Evolutionary conservation across 2,797 vertebrate genomes (phyloP), one percentile per base, ranked within the genome.

Genomic region (Chelidonichthys spinosus): DNA sequence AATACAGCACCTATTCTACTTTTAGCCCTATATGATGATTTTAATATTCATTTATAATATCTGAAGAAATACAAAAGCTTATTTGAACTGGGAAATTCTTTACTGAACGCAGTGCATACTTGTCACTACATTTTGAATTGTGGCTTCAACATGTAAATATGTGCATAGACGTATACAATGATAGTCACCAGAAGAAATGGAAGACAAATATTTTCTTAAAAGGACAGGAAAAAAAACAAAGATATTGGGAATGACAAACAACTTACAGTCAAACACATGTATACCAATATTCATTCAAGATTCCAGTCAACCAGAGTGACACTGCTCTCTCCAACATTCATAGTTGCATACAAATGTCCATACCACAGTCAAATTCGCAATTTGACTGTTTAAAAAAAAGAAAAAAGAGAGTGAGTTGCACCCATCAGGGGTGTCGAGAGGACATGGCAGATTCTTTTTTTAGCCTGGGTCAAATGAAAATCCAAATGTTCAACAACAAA

Each of bases 301-400:
- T 83, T 89, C 72, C 91, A 90, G 85, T 92, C 91, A 89, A 83
- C 52, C 74, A 80, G 63, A 82, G 75, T 88, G 71, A 65, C 78
- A 84, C 66, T 47, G 63, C 59, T 82, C 78, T 77, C 76, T 67
- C 74, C 60, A 83, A 91, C 81, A 89, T 87, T 87, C 85, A 90
- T 80, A 76, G 47, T 40, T 60, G 25, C 86, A 86, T 80, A 90
- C 86, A 90, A 83, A 79, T 89, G 86, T 89, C 79, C 90, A 91
- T 63, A 71, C 90, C 85, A 82, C 82, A 87, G 72, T 81, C 87
- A 90, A 79, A 81, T 89, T 87, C 89, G 84, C 81, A 91, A 69
- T 87, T 49, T 77, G 80, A 87, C 85, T 63, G 47, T 56, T 69
- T 74, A 79, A 73, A 69, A 71, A 76, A 78, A 62, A 36, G 69